Base-by-base conservation (phyloP, 2,113 vertebrate genomes). In the Burhinus oedicnemus region DNA sequence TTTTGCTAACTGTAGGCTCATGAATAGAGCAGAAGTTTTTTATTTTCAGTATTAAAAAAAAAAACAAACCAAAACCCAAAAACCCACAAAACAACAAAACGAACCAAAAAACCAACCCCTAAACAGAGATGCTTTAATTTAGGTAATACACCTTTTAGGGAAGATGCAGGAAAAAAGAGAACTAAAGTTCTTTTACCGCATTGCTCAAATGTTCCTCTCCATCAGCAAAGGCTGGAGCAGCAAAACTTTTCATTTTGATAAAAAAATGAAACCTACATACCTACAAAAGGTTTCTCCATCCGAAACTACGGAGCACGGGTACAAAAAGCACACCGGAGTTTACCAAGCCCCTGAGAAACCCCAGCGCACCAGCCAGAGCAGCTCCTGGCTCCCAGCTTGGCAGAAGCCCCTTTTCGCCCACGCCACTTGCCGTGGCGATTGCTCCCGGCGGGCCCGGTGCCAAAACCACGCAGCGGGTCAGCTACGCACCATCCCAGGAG, bases 401-500 rank as follows among this genome's bases (percentile, higher is more conserved):
- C 36, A 20, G 21, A 8, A 13, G 27, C 38, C 55, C n/a, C 4
- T 6, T 18, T 30, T 1, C 5, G 32, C 36, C 66, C 45, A 2
- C 22, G 12, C 29, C 0, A 9, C 14, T 32, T 1, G 15, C 47
- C 29, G 61, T 3, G 11, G 36, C 23, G 8, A 13, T 9, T 4
- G 11, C 3, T 6, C 22, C 8, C 15, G 9, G 38, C 47, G 16
- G 58, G 36, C 45, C 34, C 30, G 4, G 7, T 5, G 5, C 18
- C 62, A 13, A 32, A 32, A 23, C 52, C 45, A 5, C 11, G 12
- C 17, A 3, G 6, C 0, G 4, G 32, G 38, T 2, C 18, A 42
- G 61, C 13, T 75, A 98, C 98, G 83, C 96, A 99, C 99, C 99
- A 99, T 16, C 98, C 97, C 58, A 95, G 93, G 26, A 99, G 94